These are phyloP conservation scores for Linurgus olivaceus DNA, from an alignment of 2,797 vertebrate species.

Conservation along the genomic window DNA sequence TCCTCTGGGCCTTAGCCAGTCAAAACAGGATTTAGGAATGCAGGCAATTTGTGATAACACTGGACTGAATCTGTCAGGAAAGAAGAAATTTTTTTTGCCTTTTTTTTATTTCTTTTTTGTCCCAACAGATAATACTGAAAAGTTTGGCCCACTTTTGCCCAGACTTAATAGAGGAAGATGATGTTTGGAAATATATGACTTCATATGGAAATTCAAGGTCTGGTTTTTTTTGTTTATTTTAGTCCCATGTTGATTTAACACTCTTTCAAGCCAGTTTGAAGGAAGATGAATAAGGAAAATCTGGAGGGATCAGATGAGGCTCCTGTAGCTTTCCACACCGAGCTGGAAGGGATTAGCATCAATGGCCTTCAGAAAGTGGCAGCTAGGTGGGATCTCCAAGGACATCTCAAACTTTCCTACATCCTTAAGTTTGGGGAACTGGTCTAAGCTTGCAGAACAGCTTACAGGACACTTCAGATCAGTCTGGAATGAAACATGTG, in stretches of 20 bases:
- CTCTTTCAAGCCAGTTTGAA: not conserved
- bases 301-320: not conserved
- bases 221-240: not conserved
- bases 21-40: not conserved
- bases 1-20: not conserved
- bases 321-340: not conserved
- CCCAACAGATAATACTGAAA: not conserved
- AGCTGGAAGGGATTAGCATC: not conserved
- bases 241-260: not conserved
- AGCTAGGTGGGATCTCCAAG: not conserved
- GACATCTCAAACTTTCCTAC: not conserved
- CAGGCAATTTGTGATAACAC: not conserved
- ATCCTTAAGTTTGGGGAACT: not conserved
- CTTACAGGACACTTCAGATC: not conserved
- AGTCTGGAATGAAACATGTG: fast-evolving
- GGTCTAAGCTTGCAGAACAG: not conserved
- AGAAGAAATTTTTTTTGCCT: not conserved
- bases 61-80: not conserved
- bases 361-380: not conserved
- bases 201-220: not conserved
- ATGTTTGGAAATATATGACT: not conserved
- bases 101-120: not conserved
- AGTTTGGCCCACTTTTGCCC: not conserved
- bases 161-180: not conserved
- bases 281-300: not conserved